Evolutionary conservation across 2,113 vertebrate genomes (phyloP).

Genomic region (Gnathonemus longibarbis): DNA sequence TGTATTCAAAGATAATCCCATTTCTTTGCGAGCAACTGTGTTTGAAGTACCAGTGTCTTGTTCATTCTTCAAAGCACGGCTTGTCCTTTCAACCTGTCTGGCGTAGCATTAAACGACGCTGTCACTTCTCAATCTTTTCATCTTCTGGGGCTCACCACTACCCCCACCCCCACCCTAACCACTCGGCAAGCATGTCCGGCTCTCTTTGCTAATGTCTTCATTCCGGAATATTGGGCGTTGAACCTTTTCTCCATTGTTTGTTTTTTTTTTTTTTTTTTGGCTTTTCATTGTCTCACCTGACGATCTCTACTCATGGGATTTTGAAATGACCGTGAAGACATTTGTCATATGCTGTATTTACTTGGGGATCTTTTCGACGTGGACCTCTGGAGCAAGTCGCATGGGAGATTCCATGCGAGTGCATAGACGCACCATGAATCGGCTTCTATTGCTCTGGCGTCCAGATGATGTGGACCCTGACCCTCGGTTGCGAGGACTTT

Average conservation of each 20-base stretch:
- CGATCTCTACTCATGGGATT: not conserved
- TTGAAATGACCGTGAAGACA: not conserved
- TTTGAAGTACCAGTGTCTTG: conserved; percentile 9
- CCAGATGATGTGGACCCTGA: not conserved
- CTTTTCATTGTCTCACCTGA: not conserved
- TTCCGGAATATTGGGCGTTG: not conserved
- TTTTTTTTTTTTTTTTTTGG: not conserved
- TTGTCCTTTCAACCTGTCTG: not conserved
- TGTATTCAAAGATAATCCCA: conserved; percentile 8
- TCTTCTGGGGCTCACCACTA: not conserved
- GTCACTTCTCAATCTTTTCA: not conserved
- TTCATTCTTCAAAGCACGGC: conserved; percentile 4
- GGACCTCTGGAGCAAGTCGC: not conserved
- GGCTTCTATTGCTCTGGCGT: not conserved
- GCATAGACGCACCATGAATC: too few relatives aligned
- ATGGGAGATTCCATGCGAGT: not conserved
- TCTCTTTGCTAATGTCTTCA: not conserved
- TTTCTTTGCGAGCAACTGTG: not conserved
- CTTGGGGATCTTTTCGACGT: not conserved
- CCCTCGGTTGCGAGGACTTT: not conserved
- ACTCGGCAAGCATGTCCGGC: not conserved
- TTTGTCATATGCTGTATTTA: not conserved
- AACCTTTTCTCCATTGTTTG: not conserved
- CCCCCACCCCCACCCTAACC: not conserved
- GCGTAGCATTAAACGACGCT: not conserved